Percentiles rank a stretch among this genome's conserved stretches.
These are phyloP conservation scores for Esox niger DNA, from an alignment of 2,113 vertebrate genomes.

Conservation along the genomic window DNA sequence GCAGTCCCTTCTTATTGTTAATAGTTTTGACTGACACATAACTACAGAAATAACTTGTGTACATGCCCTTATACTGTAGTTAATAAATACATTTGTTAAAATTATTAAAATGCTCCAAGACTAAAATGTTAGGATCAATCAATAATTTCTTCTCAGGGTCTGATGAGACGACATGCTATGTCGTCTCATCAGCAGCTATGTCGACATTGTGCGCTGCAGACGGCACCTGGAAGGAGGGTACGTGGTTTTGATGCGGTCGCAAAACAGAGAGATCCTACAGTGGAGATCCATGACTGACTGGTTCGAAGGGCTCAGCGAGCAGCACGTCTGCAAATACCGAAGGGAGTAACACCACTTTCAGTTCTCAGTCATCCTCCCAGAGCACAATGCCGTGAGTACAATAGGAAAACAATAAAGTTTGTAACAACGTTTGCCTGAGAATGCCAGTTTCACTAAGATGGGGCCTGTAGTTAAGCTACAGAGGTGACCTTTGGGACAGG, in stretches of 20 bases:
- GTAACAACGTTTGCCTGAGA: neutral
- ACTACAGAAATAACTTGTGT: neutral
- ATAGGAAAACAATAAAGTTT: neutral
- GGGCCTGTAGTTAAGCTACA: constrained; percentile 21
- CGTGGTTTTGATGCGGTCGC: neutral
- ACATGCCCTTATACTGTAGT: too few species aligned
- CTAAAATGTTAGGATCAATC: neutral
- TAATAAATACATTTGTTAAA: neutral
- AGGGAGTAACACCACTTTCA: neutral
- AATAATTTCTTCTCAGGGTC: neutral
- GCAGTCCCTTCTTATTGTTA: neutral
- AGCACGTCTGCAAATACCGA: neutral
- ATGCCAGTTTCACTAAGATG: constrained; percentile 29
- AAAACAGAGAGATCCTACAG: neutral
- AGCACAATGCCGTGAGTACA: neutral
- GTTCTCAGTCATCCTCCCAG: constrained; percentile 1
- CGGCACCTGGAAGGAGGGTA: neutral
- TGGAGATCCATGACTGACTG: neutral
- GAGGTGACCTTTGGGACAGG: constrained; percentile 50
- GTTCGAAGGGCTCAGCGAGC: neutral
- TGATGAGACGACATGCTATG: neutral
- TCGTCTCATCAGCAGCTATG: too few species aligned
- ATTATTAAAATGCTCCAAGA: neutral
- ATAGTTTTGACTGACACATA: neutral
- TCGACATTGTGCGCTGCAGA: constrained; percentile 4